Base-by-base conservation (phyloP, 2,888 invertebrate genomes). In the Eupithecia insigniata region DNA sequence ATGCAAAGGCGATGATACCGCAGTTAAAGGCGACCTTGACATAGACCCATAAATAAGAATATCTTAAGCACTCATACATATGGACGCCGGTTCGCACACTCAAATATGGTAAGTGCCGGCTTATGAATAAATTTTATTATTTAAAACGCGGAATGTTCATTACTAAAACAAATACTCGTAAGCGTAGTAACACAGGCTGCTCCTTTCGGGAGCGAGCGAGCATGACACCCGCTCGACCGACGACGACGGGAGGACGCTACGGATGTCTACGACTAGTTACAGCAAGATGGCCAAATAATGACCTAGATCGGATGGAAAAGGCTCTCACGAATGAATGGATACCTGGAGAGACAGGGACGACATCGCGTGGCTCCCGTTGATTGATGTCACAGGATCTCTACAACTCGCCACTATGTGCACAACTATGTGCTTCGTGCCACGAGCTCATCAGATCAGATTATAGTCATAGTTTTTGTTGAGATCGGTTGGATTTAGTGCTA, bases 111-210 rank as follows among this genome's bases (percentile, higher is more conserved):
- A 92, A 92, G 93, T 92, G 90, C 90, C 88, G 90, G 90, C 91
- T 92, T 94, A 93, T 94, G 94, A 93, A 94, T 94, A 93, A 87
- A 93, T 92, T 93, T 93, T 93, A 92, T 93, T 93, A 93, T 93
- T 93, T 93, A 92, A 94, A 93, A 93, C 91, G 91, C 89, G 89
- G 92, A 90, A 92, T 92, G 93, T 94, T 93, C 92, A 93, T 94
- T 94, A 94, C 94, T 93, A 94, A 94, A 94, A 94, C 93, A 93
- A 94, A 94, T 93, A 93, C 90, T 90, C 91, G 92, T 92, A 90
- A 85, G 82, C 90, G 91, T 93, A 93, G 93, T 93, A 92, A 87
- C 89, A 93, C 92, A 94, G 93, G 93, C 82, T 93, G 93, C 90
- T 84, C 86, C 72, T 80, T 84, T 84, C 70, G 70, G 69, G 34